A percentile compares a stretch with the other conserved stretches of the same genome.
Conservation (phyloP, 2,888 invertebrate genomes). For the Dryobotodes eremita region DNA sequence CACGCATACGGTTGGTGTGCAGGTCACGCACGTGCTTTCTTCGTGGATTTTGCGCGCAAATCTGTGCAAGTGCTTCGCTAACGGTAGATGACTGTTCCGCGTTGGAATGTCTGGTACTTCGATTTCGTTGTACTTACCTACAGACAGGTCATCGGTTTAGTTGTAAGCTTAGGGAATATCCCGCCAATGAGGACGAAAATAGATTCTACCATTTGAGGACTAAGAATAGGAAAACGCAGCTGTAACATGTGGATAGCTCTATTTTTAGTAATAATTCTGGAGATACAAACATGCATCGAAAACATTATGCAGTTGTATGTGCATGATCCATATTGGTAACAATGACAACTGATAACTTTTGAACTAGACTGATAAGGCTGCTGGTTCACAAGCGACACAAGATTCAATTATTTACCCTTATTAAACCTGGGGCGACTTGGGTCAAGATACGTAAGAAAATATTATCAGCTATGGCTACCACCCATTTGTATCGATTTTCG, state of each 20-base stretch:
- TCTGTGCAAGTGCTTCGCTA: conserved; percentile 83
- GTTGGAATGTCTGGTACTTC: conserved; percentile 80
- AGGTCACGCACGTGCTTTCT: conserved; percentile 89
- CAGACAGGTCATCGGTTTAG: conserved; percentile 58
- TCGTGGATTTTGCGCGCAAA: conserved; percentile 89
- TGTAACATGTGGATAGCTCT: conserved; percentile 2
- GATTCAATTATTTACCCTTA: conserved; percentile 9
- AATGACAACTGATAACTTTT: conserved; percentile 41
- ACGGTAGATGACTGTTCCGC: conserved; percentile 87
- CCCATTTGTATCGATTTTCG: conserved; percentile 59
- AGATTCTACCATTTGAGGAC: conserved; percentile 4
- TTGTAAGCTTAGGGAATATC: conserved; percentile 39
- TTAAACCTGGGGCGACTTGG: background rate
- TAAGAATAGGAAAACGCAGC: conserved; percentile 14
- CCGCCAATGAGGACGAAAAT: background rate
- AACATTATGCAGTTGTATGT: conserved; percentile 16
- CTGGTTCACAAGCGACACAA: background rate
- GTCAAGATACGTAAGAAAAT: conserved; percentile 33
- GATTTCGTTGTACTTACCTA: conserved; percentile 66
- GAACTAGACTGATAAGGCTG: conserved; percentile 39
- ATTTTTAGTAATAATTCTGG: conserved; percentile 14
- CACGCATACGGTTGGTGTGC: conserved; percentile 82
- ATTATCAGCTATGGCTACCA: conserved; percentile 16
- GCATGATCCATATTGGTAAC: conserved; percentile 31
- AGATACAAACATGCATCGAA: conserved; percentile 2